Conservation (phyloP, 2,797 vertebrate genomes). For the Chelonia mydas region DNA sequence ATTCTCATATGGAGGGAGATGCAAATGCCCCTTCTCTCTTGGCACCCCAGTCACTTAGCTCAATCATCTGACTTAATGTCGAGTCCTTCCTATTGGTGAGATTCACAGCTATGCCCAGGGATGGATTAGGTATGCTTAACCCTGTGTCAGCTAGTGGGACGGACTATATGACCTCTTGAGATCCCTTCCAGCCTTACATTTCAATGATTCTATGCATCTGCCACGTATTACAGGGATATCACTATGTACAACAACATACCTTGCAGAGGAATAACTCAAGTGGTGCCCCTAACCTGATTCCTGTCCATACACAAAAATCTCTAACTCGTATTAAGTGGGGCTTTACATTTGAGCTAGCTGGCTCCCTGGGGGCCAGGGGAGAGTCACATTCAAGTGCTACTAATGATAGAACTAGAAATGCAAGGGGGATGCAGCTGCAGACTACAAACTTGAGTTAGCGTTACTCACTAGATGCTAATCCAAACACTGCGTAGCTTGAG, state of each 20-base stretch:
- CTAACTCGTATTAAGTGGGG: background rate
- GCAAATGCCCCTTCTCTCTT: background rate
- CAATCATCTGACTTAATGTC: background rate
- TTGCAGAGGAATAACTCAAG: background rate
- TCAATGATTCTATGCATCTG: no score
- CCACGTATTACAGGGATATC: no score
- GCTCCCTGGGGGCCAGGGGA: rapidly evolving
- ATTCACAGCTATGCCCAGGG: background rate
- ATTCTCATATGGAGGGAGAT: background rate
- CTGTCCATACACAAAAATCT: background rate
- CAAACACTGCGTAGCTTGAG: background rate
- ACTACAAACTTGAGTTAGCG: no score
- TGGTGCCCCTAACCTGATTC: no score
- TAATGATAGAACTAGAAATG: background rate
- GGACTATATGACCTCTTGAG: background rate
- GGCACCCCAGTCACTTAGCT: rapidly evolving
- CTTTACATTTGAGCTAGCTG: background rate
- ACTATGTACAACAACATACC: no score
- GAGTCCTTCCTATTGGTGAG: background rate
- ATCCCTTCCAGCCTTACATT: no score
- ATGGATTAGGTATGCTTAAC: background rate
- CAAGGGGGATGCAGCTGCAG: background rate
- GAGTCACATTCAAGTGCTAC: background rate
- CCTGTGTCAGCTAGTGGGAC: background rate
- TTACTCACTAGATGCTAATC: background rate